Evolutionary conservation across 1,140 invertebrate species (phyloP).

Genomic region (Andricus grossulariae): DNA sequence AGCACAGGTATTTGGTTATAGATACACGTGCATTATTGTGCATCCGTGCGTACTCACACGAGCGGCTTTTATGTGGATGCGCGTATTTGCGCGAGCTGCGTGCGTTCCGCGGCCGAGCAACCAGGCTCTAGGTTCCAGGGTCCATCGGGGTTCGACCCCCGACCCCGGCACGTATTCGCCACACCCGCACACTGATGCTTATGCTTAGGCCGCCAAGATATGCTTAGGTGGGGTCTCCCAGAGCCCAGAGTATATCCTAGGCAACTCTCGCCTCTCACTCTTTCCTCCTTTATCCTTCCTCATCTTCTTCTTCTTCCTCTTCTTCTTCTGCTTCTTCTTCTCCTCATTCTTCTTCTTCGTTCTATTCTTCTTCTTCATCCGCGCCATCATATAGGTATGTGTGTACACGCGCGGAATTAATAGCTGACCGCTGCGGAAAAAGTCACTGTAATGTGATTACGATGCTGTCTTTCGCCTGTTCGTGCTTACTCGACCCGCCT

Average conservation of each 20-base stretch:
- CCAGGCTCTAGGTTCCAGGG: conserved; percentile 57
- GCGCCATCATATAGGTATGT: conserved; percentile 30
- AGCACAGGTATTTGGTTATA: conserved; percentile 33
- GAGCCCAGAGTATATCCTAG: background rate
- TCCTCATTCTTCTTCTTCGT: conserved; percentile 36
- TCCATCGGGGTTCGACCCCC: conserved; percentile 67
- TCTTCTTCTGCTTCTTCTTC: conserved; percentile 42
- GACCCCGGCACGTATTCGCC: conserved; percentile 75
- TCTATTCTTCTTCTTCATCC: conserved; percentile 33
- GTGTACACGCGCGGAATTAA: conserved; percentile 68
- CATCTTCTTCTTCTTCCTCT: conserved; percentile 48
- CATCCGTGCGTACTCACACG: conserved; percentile 50
- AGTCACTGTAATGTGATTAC: conserved; percentile 72
- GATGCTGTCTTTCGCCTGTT: conserved; percentile 66
- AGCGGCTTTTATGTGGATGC: conserved; percentile 51
- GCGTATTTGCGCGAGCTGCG: conserved; percentile 29
- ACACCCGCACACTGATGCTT: conserved; percentile 72
- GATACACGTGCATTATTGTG: conserved; percentile 27
- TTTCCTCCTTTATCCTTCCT: conserved; percentile 39
- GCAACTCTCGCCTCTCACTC: conserved; percentile 34
- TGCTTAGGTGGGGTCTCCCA: conserved; percentile 65
- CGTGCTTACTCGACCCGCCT: conserved; percentile 61
- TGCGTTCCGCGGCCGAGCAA: conserved; percentile 45
- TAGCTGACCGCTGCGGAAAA: conserved; percentile 67
- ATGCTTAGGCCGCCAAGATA: conserved; percentile 58